Conservation (phyloP, 2,888 invertebrate genomes). For the Epinotia ramella region DNA sequence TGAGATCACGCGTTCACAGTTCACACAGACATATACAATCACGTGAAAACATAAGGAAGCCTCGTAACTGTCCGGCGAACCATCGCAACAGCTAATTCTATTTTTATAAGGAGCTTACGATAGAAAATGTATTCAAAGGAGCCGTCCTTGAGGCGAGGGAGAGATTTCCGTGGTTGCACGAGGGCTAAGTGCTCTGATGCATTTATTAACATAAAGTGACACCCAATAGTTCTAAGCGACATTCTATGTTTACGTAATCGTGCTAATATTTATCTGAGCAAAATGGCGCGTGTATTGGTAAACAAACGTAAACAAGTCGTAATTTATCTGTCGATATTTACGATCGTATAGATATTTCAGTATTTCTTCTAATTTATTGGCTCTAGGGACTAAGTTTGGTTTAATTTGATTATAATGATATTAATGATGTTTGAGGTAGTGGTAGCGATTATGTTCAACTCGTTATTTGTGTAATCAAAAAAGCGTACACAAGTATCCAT, state of each 20-base stretch:
- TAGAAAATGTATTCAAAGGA: constrained; percentile 54
- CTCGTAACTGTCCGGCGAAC: constrained; percentile 60
- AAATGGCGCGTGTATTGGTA: background rate
- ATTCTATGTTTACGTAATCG: constrained; percentile 13
- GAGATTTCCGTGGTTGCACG: constrained; percentile 24
- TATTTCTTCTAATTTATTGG: background rate
- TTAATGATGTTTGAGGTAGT: background rate
- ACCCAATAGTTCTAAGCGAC: constrained; percentile 10
- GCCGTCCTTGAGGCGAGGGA: constrained; percentile 7
- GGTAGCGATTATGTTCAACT: background rate
- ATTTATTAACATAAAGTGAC: constrained; percentile 31
- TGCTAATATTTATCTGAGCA: constrained; percentile 10
- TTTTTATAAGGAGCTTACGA: constrained; percentile 65
- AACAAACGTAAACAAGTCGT: constrained; percentile 14
- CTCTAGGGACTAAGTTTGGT: background rate
- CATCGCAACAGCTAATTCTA: constrained; percentile 54
- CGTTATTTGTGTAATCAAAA: background rate
- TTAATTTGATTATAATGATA: background rate
- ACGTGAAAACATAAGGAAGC: constrained; percentile 68
- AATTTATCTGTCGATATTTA: constrained; percentile 11
- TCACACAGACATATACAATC: constrained; percentile 57
- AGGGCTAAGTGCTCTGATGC: constrained; percentile 26
- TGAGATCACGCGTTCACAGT: constrained; percentile 57
- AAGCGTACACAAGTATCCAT: background rate
- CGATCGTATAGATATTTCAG: background rate